Percentiles rank a stretch among this genome's conserved stretches.
These are phyloP conservation scores for Heterodera carotae DNA, from an alignment of 1,140 invertebrate species.

Conservation along the genomic window DNA sequence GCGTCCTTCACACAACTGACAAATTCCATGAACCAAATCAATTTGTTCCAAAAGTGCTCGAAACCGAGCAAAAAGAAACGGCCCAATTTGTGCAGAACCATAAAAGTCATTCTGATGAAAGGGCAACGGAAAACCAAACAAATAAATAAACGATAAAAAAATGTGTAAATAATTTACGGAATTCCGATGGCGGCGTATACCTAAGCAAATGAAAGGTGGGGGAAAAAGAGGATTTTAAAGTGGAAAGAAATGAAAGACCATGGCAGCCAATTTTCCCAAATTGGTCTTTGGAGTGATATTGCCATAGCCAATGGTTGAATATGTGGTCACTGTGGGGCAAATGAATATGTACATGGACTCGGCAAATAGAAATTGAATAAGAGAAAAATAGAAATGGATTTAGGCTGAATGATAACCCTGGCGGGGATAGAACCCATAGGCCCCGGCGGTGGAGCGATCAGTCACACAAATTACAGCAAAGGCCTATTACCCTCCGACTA, in stretches of 20 bases:
- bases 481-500: no score
- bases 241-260: constrained; percentile 38
- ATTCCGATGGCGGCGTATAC: constrained; percentile 62
- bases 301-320: constrained; percentile 65
- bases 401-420: no score
- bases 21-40: constrained; percentile 59
- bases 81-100: constrained; percentile 64
- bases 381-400: no score
- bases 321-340: constrained; percentile 58
- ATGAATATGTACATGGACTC: neutral
- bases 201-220: constrained; percentile 7
- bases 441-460: no score
- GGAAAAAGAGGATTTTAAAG: no score
- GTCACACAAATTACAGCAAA: no score
- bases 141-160: no score
- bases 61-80: constrained; percentile 56
- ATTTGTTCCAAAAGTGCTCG: constrained; percentile 47
- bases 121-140: constrained; percentile 3
- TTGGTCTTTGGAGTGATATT: constrained; percentile 63
- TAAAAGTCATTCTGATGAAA: constrained; percentile 35
- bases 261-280: constrained; percentile 59
- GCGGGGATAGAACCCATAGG: neutral
- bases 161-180: constrained; percentile 32
- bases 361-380: no score
- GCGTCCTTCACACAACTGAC: constrained; percentile 62